Evolutionary conservation across 2,888 invertebrate species (phyloP).

Genomic region (Hanleya hanleyi): DNA sequence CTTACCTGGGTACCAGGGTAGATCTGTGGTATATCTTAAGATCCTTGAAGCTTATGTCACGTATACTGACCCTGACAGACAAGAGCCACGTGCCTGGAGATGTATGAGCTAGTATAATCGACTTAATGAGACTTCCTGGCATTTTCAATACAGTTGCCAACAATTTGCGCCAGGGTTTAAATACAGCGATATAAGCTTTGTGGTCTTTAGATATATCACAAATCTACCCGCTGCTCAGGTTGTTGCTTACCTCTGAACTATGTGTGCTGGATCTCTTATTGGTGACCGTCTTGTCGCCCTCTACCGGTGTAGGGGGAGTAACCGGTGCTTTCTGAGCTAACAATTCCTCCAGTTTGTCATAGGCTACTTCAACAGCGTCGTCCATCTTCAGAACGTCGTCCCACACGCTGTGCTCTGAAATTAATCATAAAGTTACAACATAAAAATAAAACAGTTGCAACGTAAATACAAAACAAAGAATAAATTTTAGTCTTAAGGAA

Average conservation of each 20-base stretch:
- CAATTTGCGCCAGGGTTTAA: too few species aligned
- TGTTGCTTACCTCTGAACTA: conserved; percentile 7
- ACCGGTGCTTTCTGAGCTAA: conserved; percentile 78
- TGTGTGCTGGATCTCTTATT: conserved; percentile 1
- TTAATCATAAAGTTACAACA: neutral
- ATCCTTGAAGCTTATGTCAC: too few species aligned
- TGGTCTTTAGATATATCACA: too few species aligned
- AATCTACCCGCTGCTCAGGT: too few species aligned
- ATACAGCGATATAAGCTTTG: too few species aligned
- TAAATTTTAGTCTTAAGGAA: neutral
- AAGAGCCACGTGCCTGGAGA: too few species aligned
- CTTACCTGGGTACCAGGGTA: too few species aligned
- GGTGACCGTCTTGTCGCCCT: neutral
- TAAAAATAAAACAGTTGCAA: neutral
- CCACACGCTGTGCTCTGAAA: conserved; percentile 71
- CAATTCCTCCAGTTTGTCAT: conserved; percentile 65
- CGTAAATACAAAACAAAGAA: neutral
- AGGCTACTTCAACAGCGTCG: conserved; percentile 80
- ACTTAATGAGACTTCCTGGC: too few species aligned
- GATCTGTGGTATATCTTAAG: too few species aligned
- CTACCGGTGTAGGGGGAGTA: neutral
- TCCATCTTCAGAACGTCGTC: conserved; percentile 79
- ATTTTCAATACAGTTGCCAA: too few species aligned
- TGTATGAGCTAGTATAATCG: too few species aligned
- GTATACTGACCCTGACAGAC: too few species aligned